Evolutionary conservation across 2,888 invertebrate species (phyloP), one percentile per base, ranked within the genome.

Genomic region (Drosophila kambysellisi): DNA sequence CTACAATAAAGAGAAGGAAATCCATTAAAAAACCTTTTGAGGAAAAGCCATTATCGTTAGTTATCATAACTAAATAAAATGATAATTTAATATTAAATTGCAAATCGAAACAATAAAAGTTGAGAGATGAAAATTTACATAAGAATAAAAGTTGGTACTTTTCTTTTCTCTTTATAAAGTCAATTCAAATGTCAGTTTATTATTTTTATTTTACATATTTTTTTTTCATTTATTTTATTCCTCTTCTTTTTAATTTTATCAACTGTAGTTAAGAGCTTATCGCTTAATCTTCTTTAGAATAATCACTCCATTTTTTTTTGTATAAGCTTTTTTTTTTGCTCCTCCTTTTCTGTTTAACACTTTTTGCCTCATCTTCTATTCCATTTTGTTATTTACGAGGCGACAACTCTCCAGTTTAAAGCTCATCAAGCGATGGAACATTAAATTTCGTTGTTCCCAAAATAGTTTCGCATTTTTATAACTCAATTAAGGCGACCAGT

Each of bases 391-490:
- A 80, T 79, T 79, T 79, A 79, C 79, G 79, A 79, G 79, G 74
- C 67, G 67, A 61, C 76, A 72, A 67, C 76, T 60, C 75, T 78
- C 71, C 78, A 83, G 82, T 84, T 84, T 84, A 89, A 87, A 84
- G 85, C 88, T 76, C 84, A 79, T 87, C 88, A 88, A 89, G 78
- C 46, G 66, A 56, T 72, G 46, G 74, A 51, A 75, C 75, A 69
- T 80, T 80, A 82, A 82, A 79, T 76, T 75, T 79, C 66, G 83
- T 62, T 75, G 80, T 73, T 83, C 54, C 53, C 82, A 61, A 82
- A 81, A 76, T 83, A 76, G 83, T 80, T 81, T 68, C 81, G 76
- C 81, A 68, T 83, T 80, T 82, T 81, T 80, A 81, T 80, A 80
- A 75, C 80, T 80, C 83, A 80, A 80, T 80, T 80, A 80, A 75